Evolutionary conservation across 2,113 vertebrate species (phyloP).

Genomic region (Smithornis capensis): DNA sequence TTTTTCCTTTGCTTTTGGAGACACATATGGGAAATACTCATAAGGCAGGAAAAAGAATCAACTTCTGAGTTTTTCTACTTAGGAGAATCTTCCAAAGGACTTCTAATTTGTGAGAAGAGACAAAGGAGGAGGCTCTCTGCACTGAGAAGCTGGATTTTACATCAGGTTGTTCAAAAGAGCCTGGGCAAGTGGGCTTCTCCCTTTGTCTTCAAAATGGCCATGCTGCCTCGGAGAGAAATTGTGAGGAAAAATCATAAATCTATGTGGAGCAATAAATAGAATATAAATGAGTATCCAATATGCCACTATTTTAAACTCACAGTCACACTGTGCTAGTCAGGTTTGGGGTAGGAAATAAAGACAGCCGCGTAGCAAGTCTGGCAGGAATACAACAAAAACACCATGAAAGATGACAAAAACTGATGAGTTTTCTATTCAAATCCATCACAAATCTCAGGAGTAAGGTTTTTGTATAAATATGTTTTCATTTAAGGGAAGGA

Average conservation of each 20-base stretch:
- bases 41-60: background rate
- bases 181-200: background rate
- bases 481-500: background rate
- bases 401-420: conserved; percentile 15
- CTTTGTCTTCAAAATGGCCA: conserved; percentile 25
- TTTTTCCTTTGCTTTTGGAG: background rate
- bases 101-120: background rate
- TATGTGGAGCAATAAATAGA: conserved; percentile 55
- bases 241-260: conserved; percentile 60
- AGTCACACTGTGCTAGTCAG: conserved; percentile 30
- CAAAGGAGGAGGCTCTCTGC: background rate
- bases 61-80: background rate
- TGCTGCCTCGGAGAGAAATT: background rate
- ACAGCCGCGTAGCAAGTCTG: background rate
- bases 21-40: background rate
- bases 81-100: background rate
- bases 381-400: conserved; percentile 51
- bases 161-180: conserved; percentile 1
- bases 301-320: conserved; percentile 41
- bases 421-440: conserved; percentile 44
- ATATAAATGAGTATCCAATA: conserved; percentile 64
- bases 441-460: background rate
- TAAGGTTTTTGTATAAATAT: background rate
- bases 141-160: conserved; percentile 37
- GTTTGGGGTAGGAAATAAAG: conserved; percentile 37